Evolutionary conservation across 1,140 invertebrate species (phyloP).

Genomic region (Microplitis mediator): DNA sequence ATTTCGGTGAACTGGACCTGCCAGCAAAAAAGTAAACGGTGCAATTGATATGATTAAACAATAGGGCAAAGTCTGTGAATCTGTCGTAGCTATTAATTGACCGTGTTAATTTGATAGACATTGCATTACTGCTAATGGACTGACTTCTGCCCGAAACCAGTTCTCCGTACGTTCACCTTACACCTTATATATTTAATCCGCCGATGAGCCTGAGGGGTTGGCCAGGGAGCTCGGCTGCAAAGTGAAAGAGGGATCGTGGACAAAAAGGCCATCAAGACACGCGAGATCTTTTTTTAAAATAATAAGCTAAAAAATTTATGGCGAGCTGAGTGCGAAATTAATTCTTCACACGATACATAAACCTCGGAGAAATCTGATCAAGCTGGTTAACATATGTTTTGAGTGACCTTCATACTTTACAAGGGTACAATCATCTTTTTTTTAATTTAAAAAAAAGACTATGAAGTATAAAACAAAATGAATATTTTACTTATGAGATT

Average conservation of each 20-base stretch:
- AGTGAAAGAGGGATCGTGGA: neutral
- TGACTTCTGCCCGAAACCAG: slow-evolving; percentile 17
- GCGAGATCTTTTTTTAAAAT: neutral
- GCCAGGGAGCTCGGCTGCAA: neutral
- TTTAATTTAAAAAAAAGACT: neutral
- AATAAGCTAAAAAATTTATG: too few species aligned
- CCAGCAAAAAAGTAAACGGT: too few species aligned
- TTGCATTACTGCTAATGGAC: slow-evolving; percentile 31
- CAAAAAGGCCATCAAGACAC: neutral
- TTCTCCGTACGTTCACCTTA: slow-evolving; percentile 14
- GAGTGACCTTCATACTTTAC: too few species aligned
- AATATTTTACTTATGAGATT: neutral
- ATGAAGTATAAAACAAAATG: neutral
- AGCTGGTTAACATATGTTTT: too few species aligned
- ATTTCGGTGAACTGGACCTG: too few species aligned
- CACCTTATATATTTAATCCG: slow-evolving; percentile 6
- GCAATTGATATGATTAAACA: neutral
- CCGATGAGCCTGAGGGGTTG: slow-evolving; percentile 10
- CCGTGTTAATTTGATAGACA: slow-evolving; percentile 28
- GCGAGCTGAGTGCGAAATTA: too few species aligned
- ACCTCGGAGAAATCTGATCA: too few species aligned
- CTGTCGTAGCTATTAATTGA: slow-evolving; percentile 33
- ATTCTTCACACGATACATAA: too few species aligned
- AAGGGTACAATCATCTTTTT: too few species aligned
- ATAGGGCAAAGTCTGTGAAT: slow-evolving; percentile 5